These are phyloP conservation scores for Sebastes steindachneri DNA, from an alignment of 2,797 vertebrate species.

Conservation along the genomic window DNA sequence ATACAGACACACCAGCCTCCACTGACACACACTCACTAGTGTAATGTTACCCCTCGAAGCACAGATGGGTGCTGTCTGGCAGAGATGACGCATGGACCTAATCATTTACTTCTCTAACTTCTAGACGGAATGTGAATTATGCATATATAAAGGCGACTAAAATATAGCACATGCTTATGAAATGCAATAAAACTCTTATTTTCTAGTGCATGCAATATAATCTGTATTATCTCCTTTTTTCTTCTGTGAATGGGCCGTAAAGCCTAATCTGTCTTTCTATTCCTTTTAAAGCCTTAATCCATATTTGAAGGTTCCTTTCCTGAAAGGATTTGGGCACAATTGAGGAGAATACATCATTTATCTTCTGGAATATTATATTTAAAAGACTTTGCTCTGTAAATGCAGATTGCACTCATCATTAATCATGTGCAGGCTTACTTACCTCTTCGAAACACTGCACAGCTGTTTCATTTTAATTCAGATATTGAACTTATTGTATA, in stretches of 20 bases:
- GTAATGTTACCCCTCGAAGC: constrained; percentile 48
- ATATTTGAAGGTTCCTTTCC: constrained; percentile 44
- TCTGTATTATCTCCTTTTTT: constrained; percentile 28
- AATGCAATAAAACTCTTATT: constrained; percentile 47
- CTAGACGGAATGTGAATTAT: constrained; percentile 45
- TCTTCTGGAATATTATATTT: constrained; percentile 36
- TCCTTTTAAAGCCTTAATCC: constrained; percentile 49
- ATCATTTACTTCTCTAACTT: constrained; percentile 63
- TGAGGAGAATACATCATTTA: constrained; percentile 31
- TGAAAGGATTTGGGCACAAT: constrained; percentile 22
- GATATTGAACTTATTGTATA: not conserved
- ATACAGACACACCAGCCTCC: constrained; percentile 52
- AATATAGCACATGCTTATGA: constrained; percentile 28
- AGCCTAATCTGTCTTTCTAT: constrained; percentile 51
- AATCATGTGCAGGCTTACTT: constrained; percentile 12
- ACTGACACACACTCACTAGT: constrained; percentile 41
- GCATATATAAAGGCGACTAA: constrained; percentile 18
- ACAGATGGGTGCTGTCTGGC: constrained; percentile 76
- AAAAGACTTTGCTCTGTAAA: constrained; percentile 23
- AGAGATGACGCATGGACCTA: constrained; percentile 62
- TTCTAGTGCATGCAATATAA: constrained; percentile 27
- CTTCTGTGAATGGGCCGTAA: constrained; percentile 4
- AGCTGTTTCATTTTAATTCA: not conserved
- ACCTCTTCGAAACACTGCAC: not conserved
- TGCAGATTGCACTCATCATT: constrained; percentile 36